Base-by-base conservation (phyloP, 2,113 vertebrate genomes). In the Seriola rivoliana region DNA sequence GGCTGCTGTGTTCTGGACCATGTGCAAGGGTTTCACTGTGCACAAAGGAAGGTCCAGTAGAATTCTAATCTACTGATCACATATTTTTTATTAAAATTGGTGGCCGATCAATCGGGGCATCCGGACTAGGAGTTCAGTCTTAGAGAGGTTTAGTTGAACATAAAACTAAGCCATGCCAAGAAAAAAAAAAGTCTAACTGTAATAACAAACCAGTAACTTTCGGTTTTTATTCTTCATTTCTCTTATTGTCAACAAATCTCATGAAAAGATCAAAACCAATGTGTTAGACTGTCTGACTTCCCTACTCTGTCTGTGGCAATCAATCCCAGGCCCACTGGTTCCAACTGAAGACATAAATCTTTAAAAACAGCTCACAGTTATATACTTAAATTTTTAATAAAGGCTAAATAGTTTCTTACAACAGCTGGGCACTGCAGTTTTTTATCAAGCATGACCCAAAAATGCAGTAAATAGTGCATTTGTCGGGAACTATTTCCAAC, bases 361-460 rank as follows among this genome's bases (percentile, higher is more conserved):
- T 63, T 50, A 75, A 62, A 57, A 54, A 38, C 42, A 23, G 36
- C 19, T 50, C 21, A 48, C 25, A 67, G 8, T 21, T 44, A 77
- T 5, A 52, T 9, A 1, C 19, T 60, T 66, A 7, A 19, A 66
- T 67, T 42, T 36, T 75, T 57, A 36, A 36, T 62, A 3, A 74
- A 60, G 52, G 25, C 9, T 32, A 34, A 62, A 36, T 66, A 11
- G 48, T 71, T 66, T 9, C 42, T 13, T 25, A 21, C 23, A 50
- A 38, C 63, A 73, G 16, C 42, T 32, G 29, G 25, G 10, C 11
- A 11, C 19, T 25, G 55, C 25, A 38, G n/a, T 44, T 67, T 67
- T 76, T 46, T 52, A 54, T 32, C 25, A 23, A 44, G 34, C 11
- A 58, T 38, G 17, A 38, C 25, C 32, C 55, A 55, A 63, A 34